Evolutionary conservation across 1,140 invertebrate genomes (phyloP).

Genomic region (Eupristina koningsbergeri): DNA sequence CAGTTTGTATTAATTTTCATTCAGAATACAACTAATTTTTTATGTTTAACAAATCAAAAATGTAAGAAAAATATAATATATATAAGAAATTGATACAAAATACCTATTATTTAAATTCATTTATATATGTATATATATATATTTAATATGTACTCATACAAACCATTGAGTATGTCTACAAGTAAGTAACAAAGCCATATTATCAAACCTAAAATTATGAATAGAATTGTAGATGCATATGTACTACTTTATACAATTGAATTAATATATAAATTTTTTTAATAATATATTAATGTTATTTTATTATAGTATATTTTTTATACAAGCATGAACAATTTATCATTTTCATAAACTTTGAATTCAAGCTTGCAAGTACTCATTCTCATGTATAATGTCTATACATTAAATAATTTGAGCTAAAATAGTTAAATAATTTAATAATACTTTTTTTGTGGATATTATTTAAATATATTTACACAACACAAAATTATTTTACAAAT

Average conservation of each 20-base stretch:
- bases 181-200: constrained; percentile 38
- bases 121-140: no score
- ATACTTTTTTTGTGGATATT: neutral
- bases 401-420: neutral
- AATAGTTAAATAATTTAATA: no score
- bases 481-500: neutral
- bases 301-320: neutral
- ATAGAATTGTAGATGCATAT: constrained; percentile 19
- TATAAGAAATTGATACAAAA: constrained; percentile 34
- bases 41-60: no score
- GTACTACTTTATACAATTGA: neutral
- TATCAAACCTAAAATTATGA: constrained; percentile 18
- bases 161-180: constrained; percentile 28
- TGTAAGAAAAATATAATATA: no score
- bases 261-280: constrained; percentile 7
- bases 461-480: neutral
- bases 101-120: constrained; percentile 46
- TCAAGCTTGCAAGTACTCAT: neutral
- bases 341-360: neutral
- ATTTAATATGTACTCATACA: no score
- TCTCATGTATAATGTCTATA: neutral
- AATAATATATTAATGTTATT: neutral
- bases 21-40: no score
- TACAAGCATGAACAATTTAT: constrained; percentile 29
- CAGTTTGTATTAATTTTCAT: neutral